Evolutionary conservation across 1,140 invertebrate species (phyloP).

Genomic region (Pectinophora gossypiella): DNA sequence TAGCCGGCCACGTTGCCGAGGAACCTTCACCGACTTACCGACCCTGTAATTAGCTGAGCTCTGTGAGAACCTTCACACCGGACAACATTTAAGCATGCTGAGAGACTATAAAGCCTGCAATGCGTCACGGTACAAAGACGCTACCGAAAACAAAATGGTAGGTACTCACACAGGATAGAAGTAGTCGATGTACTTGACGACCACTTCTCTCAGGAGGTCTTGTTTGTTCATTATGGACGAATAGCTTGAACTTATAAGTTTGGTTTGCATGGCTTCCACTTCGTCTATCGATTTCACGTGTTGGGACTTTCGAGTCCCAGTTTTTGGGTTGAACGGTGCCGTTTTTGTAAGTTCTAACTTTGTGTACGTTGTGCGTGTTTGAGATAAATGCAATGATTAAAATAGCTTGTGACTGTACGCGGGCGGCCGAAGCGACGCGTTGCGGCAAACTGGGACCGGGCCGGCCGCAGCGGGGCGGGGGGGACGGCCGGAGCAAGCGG

Average conservation of each 20-base stretch:
- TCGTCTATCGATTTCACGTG: conserved; percentile 37
- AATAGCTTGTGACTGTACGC: conserved; percentile 36
- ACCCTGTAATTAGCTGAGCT: conserved; percentile 49
- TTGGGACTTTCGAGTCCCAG: conserved; percentile 50
- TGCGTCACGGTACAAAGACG: conserved; percentile 24
- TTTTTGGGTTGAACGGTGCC: conserved; percentile 46
- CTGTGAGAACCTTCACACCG: conserved; percentile 34
- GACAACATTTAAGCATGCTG: neutral
- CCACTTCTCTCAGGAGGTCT: conserved; percentile 79
- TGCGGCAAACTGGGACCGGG: conserved; percentile 62
- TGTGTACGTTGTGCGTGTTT: conserved; percentile 47
- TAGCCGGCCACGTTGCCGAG: conserved; percentile 48
- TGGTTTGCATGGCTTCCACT: conserved; percentile 69
- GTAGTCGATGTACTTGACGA: conserved; percentile 81
- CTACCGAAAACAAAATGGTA: conserved; percentile 25
- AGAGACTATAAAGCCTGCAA: conserved; percentile 29
- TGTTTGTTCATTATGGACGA: conserved; percentile 79
- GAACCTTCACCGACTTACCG: conserved; percentile 69
- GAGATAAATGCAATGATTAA: conserved; percentile 36
- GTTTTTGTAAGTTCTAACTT: conserved; percentile 42
- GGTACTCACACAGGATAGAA: conserved; percentile 79
- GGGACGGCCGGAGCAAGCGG: conserved; percentile 53
- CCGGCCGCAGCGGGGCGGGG: conserved; percentile 39
- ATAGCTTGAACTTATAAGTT: conserved; percentile 76
- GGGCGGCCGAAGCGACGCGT: conserved; percentile 63